Base-by-base conservation (phyloP, 2,113 vertebrate species). In the Sporophila hypoxantha region DNA sequence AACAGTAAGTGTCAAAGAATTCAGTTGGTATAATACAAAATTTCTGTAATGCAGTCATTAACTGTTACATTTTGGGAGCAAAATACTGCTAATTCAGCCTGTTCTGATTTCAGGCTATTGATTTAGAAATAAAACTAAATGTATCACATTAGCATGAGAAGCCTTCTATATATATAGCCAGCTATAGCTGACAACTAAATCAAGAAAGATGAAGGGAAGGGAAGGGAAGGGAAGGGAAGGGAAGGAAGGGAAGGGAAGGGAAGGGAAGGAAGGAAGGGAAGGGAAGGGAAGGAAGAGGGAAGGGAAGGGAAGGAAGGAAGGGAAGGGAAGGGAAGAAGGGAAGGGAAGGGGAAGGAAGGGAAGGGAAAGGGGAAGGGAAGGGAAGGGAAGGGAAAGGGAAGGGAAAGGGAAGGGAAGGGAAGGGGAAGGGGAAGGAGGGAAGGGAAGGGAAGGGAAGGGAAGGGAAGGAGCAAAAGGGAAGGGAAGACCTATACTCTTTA, bases 71-170 rank as follows among this genome's bases (percentile, higher is more conserved):
- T 87, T 89, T 76, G 60, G 47, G 42, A 62, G 26, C 26, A 66
- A 66, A 21, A 76, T 87, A 67, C 27, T 87, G 55, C 80, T 87
- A 85, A 87, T 85, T 89, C 79, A 91, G 46, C 32, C 27, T 78
- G 17, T 32, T 92, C 50, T 85, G 61, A 70, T 86, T 93, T 85
- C 59, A 87, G 32, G 16, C 56, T 80, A 50, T 59, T 78, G 82
- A 86, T 93, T 80, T 44, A 83, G 77, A 85, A 85, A 92, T 74
- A 78, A 87, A 78, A 11, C 15, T 53, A 84, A 76, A 73, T 41
- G 27, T 26, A 65, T 79, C 62, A 69, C 25, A 69, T 76, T 74
- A 69, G 41, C n/a, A 29, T 70, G 52, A 90, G 32, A 80, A 83
- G 34, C 2, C 7, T 64, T 64, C 12, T 65, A 50, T 56, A 46